Conservation (phyloP, 1,140 invertebrate species). For the Neuroterus valhalla region DNA sequence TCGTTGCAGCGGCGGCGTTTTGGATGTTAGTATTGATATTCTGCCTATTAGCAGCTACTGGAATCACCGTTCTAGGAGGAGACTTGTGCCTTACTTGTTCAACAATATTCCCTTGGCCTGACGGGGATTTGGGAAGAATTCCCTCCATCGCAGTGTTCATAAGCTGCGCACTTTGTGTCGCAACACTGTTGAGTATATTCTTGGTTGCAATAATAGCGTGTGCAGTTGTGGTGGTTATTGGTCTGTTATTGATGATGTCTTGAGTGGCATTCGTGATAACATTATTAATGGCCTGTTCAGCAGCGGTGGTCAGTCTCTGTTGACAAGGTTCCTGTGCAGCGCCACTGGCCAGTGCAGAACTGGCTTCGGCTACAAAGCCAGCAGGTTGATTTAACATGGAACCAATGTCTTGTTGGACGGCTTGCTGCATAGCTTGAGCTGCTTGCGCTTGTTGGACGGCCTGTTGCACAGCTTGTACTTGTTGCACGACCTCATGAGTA, state of each 20-base stretch:
- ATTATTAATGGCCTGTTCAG: slow-evolving; percentile 71
- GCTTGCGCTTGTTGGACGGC: slow-evolving; percentile 77
- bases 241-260: slow-evolving; percentile 72
- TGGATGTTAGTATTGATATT: slow-evolving; percentile 60
- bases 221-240: slow-evolving; percentile 70
- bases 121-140: slow-evolving; percentile 70
- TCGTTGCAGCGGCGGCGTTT: slow-evolving; percentile 51
- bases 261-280: slow-evolving; percentile 72
- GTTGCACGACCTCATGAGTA: slow-evolving; percentile 77
- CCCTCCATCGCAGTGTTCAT: slow-evolving; percentile 73
- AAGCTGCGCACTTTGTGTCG: slow-evolving; percentile 71
- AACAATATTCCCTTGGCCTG: slow-evolving; percentile 62
- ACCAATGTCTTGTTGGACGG: slow-evolving; percentile 71
- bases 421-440: slow-evolving; percentile 73
- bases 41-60: slow-evolving; percentile 56
- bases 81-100: slow-evolving; percentile 70
- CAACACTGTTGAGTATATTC: slow-evolving; percentile 72
- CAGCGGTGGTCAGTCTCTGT: slow-evolving; percentile 69
- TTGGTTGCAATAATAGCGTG: slow-evolving; percentile 73
- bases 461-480: slow-evolving; percentile 77
- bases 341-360: slow-evolving; percentile 68
- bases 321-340: slow-evolving; percentile 70
- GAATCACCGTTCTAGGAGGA: slow-evolving; percentile 54
- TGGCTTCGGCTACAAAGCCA: slow-evolving; percentile 71
- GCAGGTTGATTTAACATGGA: slow-evolving; percentile 70